phyloP scores from a whole-genome alignment of 2,888 invertebrate species.

The Volucella inflata region DNA sequence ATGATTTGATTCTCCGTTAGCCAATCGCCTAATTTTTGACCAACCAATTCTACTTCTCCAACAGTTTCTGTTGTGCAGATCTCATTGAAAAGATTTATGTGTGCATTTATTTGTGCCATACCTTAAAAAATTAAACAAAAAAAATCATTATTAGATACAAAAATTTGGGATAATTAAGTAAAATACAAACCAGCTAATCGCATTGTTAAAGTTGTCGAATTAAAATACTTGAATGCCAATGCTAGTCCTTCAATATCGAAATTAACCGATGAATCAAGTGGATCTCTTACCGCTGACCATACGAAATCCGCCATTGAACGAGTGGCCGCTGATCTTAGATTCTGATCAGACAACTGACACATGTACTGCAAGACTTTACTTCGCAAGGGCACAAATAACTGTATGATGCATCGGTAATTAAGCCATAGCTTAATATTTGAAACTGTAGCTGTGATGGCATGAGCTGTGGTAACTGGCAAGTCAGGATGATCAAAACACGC shows the following conservation, averaged over 20 bases:
- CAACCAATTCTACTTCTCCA: conserved; percentile 93
- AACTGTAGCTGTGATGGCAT: conserved; percentile 95
- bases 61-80: conserved; percentile 94
- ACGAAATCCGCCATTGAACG: conserved; percentile 98
- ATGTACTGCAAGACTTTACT: conserved; percentile 95
- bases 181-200: conserved; percentile 89
- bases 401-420: conserved; percentile 94
- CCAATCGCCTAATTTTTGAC: conserved; percentile 94
- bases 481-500: conserved; percentile 92
- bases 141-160: background rate
- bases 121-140: conserved; percentile 77
- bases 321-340: conserved; percentile 93
- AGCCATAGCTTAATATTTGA: conserved; percentile 97
- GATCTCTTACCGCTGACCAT: conserved; percentile 97
- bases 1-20: conserved; percentile 94
- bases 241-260: conserved; percentile 95
- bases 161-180: conserved; percentile 2
- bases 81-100: conserved; percentile 95
- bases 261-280: conserved; percentile 92
- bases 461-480: conserved; percentile 94
- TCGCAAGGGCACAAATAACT: conserved; percentile 93
- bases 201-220: conserved; percentile 97
- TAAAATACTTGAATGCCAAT: conserved; percentile 97
- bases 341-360: conserved; percentile 96
- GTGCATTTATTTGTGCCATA: conserved; percentile 96